Evolutionary conservation across 1,140 invertebrate species (phyloP), one percentile per base, ranked within the genome.

Genomic region (Oscheius sp.): DNA sequence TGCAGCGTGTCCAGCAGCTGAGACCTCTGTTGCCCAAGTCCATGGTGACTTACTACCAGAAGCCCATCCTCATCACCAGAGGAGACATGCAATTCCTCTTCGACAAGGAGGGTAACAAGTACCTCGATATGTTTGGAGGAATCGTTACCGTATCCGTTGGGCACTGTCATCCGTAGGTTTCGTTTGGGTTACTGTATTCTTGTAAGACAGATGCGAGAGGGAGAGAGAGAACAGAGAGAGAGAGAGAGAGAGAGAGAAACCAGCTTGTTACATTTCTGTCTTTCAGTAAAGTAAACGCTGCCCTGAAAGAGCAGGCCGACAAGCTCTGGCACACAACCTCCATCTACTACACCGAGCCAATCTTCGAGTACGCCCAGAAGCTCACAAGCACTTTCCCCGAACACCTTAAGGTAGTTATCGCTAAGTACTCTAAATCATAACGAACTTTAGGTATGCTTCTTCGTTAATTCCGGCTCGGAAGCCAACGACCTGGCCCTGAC

Each of bases 111-210:
- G 93, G 93, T 3, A 90, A 89, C 76, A 87, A 92, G 79, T 98
- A 96, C 85, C 87, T 98, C 29, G 95, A 98, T 59, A 79, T 84
- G 77, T 95, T 95, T 85, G 94, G 90, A 10, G 95, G 95, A 15
- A 96, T 98, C 77, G 94, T 95, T 1, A 98, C 95, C 0, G 91
- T 97, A 31, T 93, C 92, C 63, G 93, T 97, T n/a, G 95, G 95
- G 26, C 95, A 97, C 85, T 96, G 92, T 85, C 95, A 98, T 88
- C 94, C 94, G 92, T 95, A 89, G 91, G 91, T 89, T 28, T 59
- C 38, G 46, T 68, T 66, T 85, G 82, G 18, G n/a, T n/a, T n/a
- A n/a, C n/a, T n/a, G n/a, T n/a, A n/a, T n/a, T 75, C 91, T 91
- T 32, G 91, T 35, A 36, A 58, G 73, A 28, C n/a, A n/a, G n/a